phyloP scores from a whole-genome alignment of 1,140 invertebrate species.

The Drosophila saltans region DNA sequence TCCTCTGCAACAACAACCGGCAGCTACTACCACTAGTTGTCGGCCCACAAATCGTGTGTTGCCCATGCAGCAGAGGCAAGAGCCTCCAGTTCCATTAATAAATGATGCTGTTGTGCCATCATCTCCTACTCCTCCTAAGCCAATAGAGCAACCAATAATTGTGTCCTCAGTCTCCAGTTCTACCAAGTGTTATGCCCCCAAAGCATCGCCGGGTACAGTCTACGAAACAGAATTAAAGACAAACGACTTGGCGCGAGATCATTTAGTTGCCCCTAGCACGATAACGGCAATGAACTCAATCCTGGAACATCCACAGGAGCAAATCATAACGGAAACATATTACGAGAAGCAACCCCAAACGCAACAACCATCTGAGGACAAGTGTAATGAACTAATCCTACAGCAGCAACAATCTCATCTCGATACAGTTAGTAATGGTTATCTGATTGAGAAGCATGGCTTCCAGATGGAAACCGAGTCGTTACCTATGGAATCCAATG shows the following conservation, averaged over 20 bases:
- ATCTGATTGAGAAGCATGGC: slow-evolving; percentile 57
- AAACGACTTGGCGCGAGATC: slow-evolving; percentile 65
- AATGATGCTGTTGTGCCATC: slow-evolving; percentile 49
- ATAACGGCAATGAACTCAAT: slow-evolving; percentile 24
- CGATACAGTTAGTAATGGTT: slow-evolving; percentile 47
- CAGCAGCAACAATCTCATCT: slow-evolving; percentile 54
- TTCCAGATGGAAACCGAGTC: slow-evolving; percentile 36
- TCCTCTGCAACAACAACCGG: slow-evolving; percentile 84
- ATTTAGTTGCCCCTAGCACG: slow-evolving; percentile 33
- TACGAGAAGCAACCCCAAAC: slow-evolving; percentile 53
- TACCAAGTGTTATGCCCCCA: slow-evolving; percentile 42
- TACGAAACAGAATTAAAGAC: slow-evolving; percentile 68
- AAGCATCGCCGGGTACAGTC: slow-evolving; percentile 36
- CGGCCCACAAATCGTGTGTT: slow-evolving; percentile 90
- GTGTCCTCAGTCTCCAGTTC: slow-evolving; percentile 21
- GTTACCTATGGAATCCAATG: slow-evolving; percentile 1
- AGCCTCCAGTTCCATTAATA: slow-evolving; percentile 55
- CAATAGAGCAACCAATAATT: slow-evolving; percentile 44
- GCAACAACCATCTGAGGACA: slow-evolving; percentile 28
- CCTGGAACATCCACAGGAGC: slow-evolving; percentile 75
- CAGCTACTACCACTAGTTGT: slow-evolving; percentile 59
- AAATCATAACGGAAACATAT: slow-evolving; percentile 40
- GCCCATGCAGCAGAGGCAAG: slow-evolving; percentile 86
- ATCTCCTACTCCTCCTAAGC: slow-evolving; percentile 59
- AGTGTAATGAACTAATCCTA: slow-evolving; percentile 56